A percentile compares a stretch with the other conserved stretches of the same genome.
These are phyloP conservation scores for Rhyzopertha dominica DNA, from an alignment of 1,140 invertebrate genomes.

Conservation along the genomic window DNA sequence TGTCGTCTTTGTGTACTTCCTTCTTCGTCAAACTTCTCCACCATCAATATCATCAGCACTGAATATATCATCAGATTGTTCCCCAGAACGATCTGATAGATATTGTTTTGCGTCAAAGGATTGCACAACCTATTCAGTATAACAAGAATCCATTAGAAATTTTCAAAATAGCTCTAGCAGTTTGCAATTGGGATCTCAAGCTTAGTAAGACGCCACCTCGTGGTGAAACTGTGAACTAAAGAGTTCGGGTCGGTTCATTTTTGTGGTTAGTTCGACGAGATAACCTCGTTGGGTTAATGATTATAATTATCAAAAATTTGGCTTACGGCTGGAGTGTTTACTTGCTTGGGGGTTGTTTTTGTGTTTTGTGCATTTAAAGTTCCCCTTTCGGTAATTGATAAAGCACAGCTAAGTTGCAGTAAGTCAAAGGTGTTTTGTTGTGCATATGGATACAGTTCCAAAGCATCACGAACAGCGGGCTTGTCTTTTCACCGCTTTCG, in stretches of 20 bases:
- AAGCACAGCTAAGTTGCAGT: no score
- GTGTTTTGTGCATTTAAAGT: no score
- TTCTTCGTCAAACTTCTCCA: slow-evolving; percentile 33
- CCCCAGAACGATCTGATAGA: slow-evolving; percentile 35
- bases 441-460: no score
- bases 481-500: no score
- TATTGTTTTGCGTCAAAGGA: slow-evolving; percentile 42
- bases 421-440: no score
- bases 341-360: no score
- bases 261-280: neutral
- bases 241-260: neutral
- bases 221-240: slow-evolving; percentile 7
- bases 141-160: slow-evolving; percentile 13
- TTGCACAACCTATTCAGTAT: slow-evolving; percentile 41
- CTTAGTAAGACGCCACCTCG: neutral
- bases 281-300: neutral
- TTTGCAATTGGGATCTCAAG: neutral
- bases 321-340: no score
- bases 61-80: slow-evolving; percentile 22
- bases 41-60: slow-evolving; percentile 27
- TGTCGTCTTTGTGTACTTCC: no score
- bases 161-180: neutral
- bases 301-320: neutral
- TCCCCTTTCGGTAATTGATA: no score
- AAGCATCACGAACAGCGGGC: no score